Percentiles rank a stretch among this genome's conserved stretches.
Evolutionary conservation across 2,113 vertebrate genomes (phyloP).

Genomic region (Herpailurus yagouaroundi): DNA sequence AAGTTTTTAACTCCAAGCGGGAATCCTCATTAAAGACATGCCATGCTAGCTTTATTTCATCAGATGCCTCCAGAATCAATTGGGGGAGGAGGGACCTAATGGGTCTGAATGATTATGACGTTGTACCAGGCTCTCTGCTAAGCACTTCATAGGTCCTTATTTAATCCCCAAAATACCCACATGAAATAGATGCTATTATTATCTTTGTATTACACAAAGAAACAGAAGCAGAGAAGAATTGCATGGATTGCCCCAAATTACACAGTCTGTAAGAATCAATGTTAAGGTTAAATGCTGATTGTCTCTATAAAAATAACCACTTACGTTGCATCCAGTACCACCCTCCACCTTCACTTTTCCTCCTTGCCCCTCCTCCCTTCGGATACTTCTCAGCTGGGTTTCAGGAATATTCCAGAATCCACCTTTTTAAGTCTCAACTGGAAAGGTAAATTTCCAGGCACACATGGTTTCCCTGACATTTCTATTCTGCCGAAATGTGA

Average conservation of each 20-base stretch:
- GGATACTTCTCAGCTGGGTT: neutral
- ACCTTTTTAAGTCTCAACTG: neutral
- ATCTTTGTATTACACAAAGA: neutral
- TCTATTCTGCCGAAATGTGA: constrained; percentile 16
- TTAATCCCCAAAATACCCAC: constrained; percentile 15
- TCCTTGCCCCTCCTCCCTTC: neutral
- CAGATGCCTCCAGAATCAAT: constrained; percentile 18
- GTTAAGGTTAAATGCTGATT: neutral
- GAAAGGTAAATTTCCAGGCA: constrained; percentile 12
- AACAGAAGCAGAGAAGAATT: neutral
- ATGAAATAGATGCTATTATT: constrained; percentile 7
- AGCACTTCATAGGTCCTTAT: constrained; percentile 19
- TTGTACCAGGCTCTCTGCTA: neutral
- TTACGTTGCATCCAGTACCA: neutral
- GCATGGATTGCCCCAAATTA: neutral
- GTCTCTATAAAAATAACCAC: neutral
- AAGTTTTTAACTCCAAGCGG: neutral
- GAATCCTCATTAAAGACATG: neutral
- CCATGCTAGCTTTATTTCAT: neutral
- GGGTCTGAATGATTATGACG: neutral
- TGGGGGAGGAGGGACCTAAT: neutral
- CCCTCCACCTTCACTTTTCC: neutral
- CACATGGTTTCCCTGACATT: neutral
- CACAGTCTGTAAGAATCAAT: neutral
- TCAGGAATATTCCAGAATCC: neutral